These are phyloP conservation scores for Nomada flava DNA, from an alignment of 2,888 invertebrate genomes.

Conservation along the genomic window DNA sequence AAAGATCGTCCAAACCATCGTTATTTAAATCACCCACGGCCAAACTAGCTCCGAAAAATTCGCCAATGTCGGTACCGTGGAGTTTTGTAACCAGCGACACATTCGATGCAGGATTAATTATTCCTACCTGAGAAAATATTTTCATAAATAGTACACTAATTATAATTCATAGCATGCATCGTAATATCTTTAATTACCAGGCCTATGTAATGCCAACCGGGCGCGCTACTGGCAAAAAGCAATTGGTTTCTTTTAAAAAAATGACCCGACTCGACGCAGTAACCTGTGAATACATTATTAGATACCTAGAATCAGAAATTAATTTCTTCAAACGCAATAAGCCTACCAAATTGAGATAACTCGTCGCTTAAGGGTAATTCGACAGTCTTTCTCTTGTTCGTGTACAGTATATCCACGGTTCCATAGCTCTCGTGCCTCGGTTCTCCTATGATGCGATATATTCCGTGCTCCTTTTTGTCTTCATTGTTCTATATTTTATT, in stretches of 20 bases:
- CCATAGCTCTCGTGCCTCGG: constrained; percentile 69
- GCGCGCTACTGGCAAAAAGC: constrained; percentile 73
- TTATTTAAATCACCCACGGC: constrained; percentile 78
- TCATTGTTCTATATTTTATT: background rate
- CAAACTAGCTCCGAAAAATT: constrained; percentile 78
- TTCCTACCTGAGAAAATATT: constrained; percentile 62
- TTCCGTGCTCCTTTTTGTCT: background rate
- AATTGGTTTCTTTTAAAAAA: constrained; percentile 69
- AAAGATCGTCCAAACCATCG: constrained; percentile 77
- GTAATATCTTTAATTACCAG: constrained; percentile 55
- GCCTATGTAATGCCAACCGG: constrained; percentile 72
- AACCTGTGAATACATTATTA: constrained; percentile 64
- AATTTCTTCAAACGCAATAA: background rate
- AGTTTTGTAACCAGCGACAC: constrained; percentile 49
- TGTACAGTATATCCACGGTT: constrained; percentile 54
- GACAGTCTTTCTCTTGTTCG: constrained; percentile 3
- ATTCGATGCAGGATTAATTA: constrained; percentile 61
- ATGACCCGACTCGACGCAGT: constrained; percentile 74
- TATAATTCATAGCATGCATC: background rate
- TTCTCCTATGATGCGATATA: constrained; percentile 66
- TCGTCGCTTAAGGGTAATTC: constrained; percentile 58
- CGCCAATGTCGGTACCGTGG: constrained; percentile 73
- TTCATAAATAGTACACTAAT: background rate
- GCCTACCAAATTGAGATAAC: constrained; percentile 68
- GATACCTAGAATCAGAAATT: background rate